Conservation (phyloP, 2,888 invertebrate genomes). For the Sesamia inferens region DNA sequence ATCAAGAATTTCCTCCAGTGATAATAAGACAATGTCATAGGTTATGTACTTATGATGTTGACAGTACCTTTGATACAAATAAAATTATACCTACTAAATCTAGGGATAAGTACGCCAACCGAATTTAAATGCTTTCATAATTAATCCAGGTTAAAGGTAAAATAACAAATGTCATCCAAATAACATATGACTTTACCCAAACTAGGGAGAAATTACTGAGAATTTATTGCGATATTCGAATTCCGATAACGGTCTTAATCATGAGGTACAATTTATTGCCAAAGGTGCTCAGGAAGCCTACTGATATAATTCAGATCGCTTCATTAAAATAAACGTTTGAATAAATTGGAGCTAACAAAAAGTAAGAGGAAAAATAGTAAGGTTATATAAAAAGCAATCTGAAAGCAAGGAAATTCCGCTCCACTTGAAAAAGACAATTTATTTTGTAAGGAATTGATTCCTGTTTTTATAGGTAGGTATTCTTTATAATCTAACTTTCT, state of each 20-base stretch:
- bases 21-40: conserved; percentile 3
- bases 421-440: not conserved
- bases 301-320: conserved; percentile 17
- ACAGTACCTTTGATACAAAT: not conserved
- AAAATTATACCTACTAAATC: conserved; percentile 20
- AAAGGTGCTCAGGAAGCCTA: conserved; percentile 28
- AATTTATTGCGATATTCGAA: conserved; percentile 53
- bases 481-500: not conserved
- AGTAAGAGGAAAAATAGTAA: conserved; percentile 1
- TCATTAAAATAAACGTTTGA: conserved; percentile 26
- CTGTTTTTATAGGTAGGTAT: not conserved
- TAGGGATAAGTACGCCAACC: not conserved
- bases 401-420: not conserved
- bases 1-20: not conserved
- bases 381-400: not conserved
- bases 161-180: conserved; percentile 47
- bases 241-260: conserved; percentile 44
- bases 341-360: conserved; percentile 14
- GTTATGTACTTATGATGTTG: not conserved
- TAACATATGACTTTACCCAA: conserved; percentile 30
- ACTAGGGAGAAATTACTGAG: conserved; percentile 29
- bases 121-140: conserved; percentile 33
- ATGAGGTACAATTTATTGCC: conserved; percentile 44
- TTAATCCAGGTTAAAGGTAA: conserved; percentile 39
- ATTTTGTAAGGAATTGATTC: conserved; percentile 1